phyloP scores from a whole-genome alignment of 92 coral and sea anemone genomes.

The Porites lobata region DNA sequence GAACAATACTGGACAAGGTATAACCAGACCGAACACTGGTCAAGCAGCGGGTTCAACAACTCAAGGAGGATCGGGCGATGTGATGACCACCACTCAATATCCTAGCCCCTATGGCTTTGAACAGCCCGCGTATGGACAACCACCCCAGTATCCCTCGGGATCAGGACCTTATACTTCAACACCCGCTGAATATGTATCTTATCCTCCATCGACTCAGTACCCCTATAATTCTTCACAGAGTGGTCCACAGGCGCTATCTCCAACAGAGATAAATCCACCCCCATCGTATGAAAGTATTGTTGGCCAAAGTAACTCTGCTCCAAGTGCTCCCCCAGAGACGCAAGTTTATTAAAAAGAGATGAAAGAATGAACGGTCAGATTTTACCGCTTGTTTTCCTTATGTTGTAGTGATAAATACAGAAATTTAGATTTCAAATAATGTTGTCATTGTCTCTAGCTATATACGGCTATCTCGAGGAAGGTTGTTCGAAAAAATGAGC shows the following conservation, averaged over 20 bases:
- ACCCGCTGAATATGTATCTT: conserved; percentile 11
- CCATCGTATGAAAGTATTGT: conserved; percentile 50
- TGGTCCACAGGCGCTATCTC: conserved; percentile 21
- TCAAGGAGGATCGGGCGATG: conserved; percentile 1
- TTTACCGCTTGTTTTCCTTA: background rate
- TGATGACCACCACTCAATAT: conserved; percentile 7
- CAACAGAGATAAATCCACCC: conserved; percentile 50
- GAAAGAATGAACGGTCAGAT: no score
- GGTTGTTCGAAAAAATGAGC: no score
- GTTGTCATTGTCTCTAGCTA: no score
- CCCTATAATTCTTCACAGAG: conserved; percentile 30
- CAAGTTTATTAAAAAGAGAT: background rate
- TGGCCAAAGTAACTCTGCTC: conserved; percentile 10
- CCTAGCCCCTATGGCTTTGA: background rate
- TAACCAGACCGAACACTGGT: background rate
- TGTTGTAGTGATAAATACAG: no score
- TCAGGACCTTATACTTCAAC: conserved; percentile 18
- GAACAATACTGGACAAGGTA: conserved; percentile 42
- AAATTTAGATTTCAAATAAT: no score
- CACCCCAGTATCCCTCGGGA: conserved; percentile 9
- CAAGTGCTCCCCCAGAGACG: conserved; percentile 20
- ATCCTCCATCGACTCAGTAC: conserved; percentile 28
- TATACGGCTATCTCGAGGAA: no score
- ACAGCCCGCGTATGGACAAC: conserved; percentile 18
- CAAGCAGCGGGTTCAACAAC: background rate